These are phyloP conservation scores for Thaumetopoea pityocampa DNA, from an alignment of 1,140 invertebrate genomes.

Conservation along the genomic window DNA sequence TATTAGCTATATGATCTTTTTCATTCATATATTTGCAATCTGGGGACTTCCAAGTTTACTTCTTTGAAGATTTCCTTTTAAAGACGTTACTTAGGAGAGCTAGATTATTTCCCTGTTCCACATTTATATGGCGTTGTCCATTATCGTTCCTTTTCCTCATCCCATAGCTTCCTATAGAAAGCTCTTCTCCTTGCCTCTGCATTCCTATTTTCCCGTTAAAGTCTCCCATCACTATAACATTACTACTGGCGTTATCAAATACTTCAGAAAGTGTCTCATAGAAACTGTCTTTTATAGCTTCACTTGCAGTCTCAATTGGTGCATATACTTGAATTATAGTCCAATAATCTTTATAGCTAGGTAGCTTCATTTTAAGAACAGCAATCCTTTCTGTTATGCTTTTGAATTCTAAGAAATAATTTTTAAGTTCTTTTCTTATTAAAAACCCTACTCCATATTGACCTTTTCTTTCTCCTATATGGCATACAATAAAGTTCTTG, in stretches of 20 bases:
- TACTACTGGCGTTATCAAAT: constrained; percentile 4
- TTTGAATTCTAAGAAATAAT: constrained; percentile 6
- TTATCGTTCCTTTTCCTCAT: constrained; percentile 22
- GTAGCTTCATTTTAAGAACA: constrained; percentile 13
- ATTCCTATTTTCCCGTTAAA: constrained; percentile 24
- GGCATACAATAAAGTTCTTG: constrained; percentile 15
- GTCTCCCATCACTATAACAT: constrained; percentile 19
- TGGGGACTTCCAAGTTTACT: constrained; percentile 27
- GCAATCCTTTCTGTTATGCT: constrained; percentile 22
- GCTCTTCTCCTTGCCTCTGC: constrained; percentile 15
- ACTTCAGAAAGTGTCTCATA: constrained; percentile 9
- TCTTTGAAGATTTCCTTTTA: constrained; percentile 9
- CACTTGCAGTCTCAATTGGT: constrained; percentile 12
- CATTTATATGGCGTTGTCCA: constrained; percentile 10
- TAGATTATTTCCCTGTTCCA: constrained; percentile 5
- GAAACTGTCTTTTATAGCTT: constrained; percentile 13
- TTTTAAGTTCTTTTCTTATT: constrained; percentile 19
- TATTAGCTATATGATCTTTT: constrained; percentile 30
- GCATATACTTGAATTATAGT: constrained; percentile 21
- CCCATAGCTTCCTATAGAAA: constrained; percentile 23
- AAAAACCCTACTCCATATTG: constrained; percentile 21
- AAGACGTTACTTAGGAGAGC: constrained; percentile 12
- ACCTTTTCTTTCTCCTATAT: constrained; percentile 9
- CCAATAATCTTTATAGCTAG: no score
- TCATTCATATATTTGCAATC: constrained; percentile 24